Base-by-base conservation (phyloP, 1,140 invertebrate genomes). In the Gonatopus flavifemur region DNA sequence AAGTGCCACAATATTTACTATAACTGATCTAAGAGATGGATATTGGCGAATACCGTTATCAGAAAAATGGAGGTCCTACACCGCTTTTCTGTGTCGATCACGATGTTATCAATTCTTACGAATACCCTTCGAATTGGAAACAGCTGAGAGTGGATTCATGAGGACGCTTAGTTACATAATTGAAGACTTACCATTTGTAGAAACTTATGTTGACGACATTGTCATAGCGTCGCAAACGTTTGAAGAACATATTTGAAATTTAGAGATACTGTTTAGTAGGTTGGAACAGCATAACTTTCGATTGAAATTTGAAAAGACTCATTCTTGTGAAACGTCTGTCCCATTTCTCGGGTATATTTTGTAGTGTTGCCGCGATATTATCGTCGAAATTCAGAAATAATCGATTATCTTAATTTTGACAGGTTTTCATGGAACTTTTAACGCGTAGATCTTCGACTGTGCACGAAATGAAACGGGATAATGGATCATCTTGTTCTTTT, bases 31-130 rank as follows among this genome's bases (percentile, higher is more conserved):
- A 20, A 55, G 64, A 21, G 58, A 66, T 47, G 62, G 66, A 5
- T 76, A 74, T 46, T 74, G 71, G 53, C 71, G 72, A 47, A 66
- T 73, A 9, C 54, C 57, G 0, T 37, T 75, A 6, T 43, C 41
- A 6, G 15, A 46, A 25, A 44, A 58, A 1, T 61, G 57, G 43
- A 46, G 43, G 18, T 52, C 62, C 25, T 72, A 57, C 37, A n/a
- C 70, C 67, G 6, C 67, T 61, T 0, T 74, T 71, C 35, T 38
- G 9, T 59, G 64, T 39, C 57, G 62, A 46, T 57, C 64, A 0
- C 58, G 56, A 16, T 55, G 49, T 15, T 71, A 69, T 49, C 49
- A 59, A 0, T 72, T 72, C 49, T 64, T 62, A 38, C 25, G 72
- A 18, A n/a, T n/a, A n/a, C n/a, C n/a, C n/a, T n/a, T n/a, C n/a